A percentile compares a stretch with the other conserved stretches of the same genome.
phyloP scores from a whole-genome alignment of 2,888 invertebrate species.

The Thereva nobilitata region DNA sequence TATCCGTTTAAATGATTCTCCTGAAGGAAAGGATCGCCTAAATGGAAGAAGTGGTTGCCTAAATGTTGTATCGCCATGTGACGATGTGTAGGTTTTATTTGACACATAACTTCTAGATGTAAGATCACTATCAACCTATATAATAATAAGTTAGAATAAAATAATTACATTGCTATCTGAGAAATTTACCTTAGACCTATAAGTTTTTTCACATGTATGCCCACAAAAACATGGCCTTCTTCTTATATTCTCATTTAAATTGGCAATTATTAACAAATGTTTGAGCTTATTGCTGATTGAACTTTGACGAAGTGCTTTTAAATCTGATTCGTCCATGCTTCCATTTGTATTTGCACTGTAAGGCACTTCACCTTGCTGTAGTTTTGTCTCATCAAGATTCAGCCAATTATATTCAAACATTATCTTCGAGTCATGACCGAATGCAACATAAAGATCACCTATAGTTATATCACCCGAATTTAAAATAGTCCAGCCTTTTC shows the following conservation, averaged over 20 bases:
- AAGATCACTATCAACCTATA: constrained; percentile 46
- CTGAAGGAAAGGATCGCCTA: constrained; percentile 49
- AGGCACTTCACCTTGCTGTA: constrained; percentile 7
- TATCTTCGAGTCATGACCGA: constrained; percentile 70
- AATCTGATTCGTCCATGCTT: neutral
- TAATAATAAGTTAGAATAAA: constrained; percentile 1
- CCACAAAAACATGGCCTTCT: constrained; percentile 54
- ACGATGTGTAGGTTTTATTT: constrained; percentile 47
- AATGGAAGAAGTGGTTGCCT: constrained; percentile 52
- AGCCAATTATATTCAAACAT: constrained; percentile 79
- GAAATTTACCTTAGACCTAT: constrained; percentile 47
- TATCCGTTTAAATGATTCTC: constrained; percentile 51
- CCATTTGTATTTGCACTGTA: constrained; percentile 33
- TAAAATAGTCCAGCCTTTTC: constrained; percentile 75
- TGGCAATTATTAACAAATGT: constrained; percentile 56
- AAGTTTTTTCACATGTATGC: constrained; percentile 53
- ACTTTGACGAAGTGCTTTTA: constrained; percentile 42
- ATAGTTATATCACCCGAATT: constrained; percentile 81
- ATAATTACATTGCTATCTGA: neutral
- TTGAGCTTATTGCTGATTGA: constrained; percentile 54
- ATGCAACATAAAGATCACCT: constrained; percentile 89
- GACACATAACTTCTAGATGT: constrained; percentile 49
- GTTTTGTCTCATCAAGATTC: neutral
- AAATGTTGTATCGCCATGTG: constrained; percentile 45
- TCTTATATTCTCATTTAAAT: constrained; percentile 55